Conservation (phyloP, 1,140 invertebrate species). For the Pseudachorutes palmiensis region DNA sequence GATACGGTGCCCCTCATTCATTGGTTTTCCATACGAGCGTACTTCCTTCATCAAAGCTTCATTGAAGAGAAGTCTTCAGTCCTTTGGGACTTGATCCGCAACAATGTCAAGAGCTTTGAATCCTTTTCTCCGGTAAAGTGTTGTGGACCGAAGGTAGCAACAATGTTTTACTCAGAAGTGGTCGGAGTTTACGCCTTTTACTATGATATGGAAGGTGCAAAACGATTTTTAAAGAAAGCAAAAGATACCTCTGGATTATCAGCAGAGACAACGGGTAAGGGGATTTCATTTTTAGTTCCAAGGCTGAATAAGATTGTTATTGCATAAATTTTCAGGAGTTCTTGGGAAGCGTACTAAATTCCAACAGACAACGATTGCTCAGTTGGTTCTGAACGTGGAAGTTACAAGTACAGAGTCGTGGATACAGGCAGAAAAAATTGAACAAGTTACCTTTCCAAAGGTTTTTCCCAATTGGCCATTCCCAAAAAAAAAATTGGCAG, state of each 20-base stretch:
- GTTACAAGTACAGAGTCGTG: background rate
- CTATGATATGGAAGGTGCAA: slow-evolving; percentile 58
- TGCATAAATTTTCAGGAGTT: slow-evolving; percentile 48
- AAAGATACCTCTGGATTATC: slow-evolving; percentile 45
- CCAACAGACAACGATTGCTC: slow-evolving; percentile 70
- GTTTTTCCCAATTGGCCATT: no score
- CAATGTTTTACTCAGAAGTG: slow-evolving; percentile 64
- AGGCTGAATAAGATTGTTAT: slow-evolving; percentile 18
- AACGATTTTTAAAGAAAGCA: slow-evolving; percentile 57
- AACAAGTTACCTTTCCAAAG: slow-evolving; percentile 40
- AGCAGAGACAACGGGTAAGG: slow-evolving; percentile 51
- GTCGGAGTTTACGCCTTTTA: slow-evolving; percentile 65
- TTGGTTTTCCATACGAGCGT: slow-evolving; percentile 7
- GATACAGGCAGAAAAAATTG: background rate
- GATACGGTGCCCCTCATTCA: background rate
- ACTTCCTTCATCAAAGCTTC: slow-evolving; percentile 8
- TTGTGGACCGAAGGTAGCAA: slow-evolving; percentile 36
- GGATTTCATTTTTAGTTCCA: slow-evolving; percentile 52
- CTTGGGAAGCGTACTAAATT: slow-evolving; percentile 83
- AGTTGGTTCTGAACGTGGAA: slow-evolving; percentile 61
- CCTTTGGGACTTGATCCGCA: background rate
- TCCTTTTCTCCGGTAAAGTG: background rate
- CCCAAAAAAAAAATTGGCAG: slow-evolving; percentile 45
- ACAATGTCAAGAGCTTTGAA: background rate
- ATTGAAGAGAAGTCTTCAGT: slow-evolving; percentile 6